Percentiles rank a stretch among this genome's conserved stretches.
These are phyloP conservation scores for Xylota sylvarum DNA, from an alignment of 2,888 invertebrate species.

Conservation along the genomic window DNA sequence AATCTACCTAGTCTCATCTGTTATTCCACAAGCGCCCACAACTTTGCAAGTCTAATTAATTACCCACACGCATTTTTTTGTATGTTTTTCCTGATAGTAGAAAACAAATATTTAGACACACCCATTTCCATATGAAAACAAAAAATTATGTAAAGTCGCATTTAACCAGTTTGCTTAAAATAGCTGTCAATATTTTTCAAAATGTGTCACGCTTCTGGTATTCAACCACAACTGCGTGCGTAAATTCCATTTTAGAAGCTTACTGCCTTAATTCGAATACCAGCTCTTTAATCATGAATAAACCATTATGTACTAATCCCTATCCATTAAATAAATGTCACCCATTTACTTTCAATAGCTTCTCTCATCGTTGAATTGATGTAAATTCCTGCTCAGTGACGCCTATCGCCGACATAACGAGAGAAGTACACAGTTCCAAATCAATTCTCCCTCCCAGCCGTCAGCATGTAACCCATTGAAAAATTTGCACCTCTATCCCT, in stretches of 20 bases:
- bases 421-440: constrained; percentile 6
- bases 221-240: not conserved
- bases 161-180: not conserved
- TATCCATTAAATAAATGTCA: not conserved
- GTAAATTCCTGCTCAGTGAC: not conserved
- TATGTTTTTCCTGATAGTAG: not conserved
- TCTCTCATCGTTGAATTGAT: not conserved
- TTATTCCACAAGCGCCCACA: not conserved
- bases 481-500: not conserved
- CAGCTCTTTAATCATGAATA: not conserved
- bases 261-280: not conserved
- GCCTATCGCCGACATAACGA: not conserved
- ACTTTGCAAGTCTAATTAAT: not conserved
- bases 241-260: not conserved
- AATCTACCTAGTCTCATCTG: not conserved
- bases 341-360: not conserved
- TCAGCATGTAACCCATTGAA: not conserved
- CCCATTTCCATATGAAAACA: not conserved
- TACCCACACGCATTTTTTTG: not conserved
- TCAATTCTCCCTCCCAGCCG: constrained; percentile 15
- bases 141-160: not conserved
- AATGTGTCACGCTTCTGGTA: not conserved
- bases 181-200: not conserved
- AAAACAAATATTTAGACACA: not conserved
- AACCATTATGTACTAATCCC: too few species aligned